These are phyloP conservation scores for Ophraella communa DNA, from an alignment of 2,888 invertebrate genomes.

Conservation along the genomic window DNA sequence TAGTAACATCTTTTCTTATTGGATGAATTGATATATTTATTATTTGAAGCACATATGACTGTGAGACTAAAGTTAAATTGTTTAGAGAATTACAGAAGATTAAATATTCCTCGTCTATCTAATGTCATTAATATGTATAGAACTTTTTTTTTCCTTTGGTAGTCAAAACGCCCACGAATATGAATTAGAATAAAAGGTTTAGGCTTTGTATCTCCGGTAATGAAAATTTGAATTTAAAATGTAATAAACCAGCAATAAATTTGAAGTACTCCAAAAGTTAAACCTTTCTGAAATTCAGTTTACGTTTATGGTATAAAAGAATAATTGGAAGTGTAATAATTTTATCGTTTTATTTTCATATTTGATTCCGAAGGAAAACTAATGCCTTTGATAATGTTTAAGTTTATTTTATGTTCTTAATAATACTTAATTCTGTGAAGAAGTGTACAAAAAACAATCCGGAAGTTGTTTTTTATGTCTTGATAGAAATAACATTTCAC, in stretches of 20 bases:
- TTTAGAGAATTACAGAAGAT: neutral
- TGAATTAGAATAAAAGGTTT: neutral
- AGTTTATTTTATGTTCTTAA: too few relatives aligned
- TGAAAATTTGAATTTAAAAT: slow-evolving; percentile 9
- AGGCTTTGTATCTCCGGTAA: neutral
- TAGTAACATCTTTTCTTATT: neutral
- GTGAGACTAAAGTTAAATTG: neutral
- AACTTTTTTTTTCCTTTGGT: neutral
- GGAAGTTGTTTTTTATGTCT: too few relatives aligned
- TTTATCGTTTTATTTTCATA: neutral
- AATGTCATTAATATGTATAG: slow-evolving; percentile 2
- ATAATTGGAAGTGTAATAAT: neutral
- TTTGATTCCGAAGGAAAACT: too few relatives aligned
- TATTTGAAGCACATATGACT: neutral
- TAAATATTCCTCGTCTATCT: neutral
- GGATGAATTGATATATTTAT: neutral
- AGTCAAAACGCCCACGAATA: neutral
- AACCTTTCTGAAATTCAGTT: slow-evolving; percentile 1
- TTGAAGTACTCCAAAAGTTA: slow-evolving; percentile 1
- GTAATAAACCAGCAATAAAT: slow-evolving; percentile 5
- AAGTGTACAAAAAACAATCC: too few relatives aligned
- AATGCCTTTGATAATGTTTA: too few relatives aligned
- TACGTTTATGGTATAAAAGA: neutral
- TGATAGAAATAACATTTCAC: too few relatives aligned
- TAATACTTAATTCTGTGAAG: too few relatives aligned